These are phyloP conservation scores for Gobionotothen gibberifrons DNA, from an alignment of 2,797 vertebrate genomes.

Conservation along the genomic window DNA sequence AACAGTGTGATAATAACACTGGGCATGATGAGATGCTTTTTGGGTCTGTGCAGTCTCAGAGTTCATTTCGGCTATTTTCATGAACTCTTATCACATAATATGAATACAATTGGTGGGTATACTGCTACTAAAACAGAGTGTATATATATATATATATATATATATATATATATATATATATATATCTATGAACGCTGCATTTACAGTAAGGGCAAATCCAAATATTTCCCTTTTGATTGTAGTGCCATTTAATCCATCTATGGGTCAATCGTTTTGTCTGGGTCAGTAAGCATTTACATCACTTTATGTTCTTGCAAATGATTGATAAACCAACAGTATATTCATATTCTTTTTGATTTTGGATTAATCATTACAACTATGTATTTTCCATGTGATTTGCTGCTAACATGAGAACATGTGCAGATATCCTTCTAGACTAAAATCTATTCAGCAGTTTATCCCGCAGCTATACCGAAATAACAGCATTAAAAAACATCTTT, in stretches of 20 bases:
- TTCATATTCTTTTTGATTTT: conserved; percentile 8
- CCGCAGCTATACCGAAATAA: conserved; percentile 68
- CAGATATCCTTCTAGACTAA: conserved; percentile 29
- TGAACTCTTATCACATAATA: conserved; percentile 67
- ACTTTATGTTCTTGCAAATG: conserved; percentile 5
- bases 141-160: conserved; percentile 40
- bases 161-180: too few species aligned
- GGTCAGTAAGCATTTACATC: conserved; percentile 7
- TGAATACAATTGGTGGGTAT: conserved; percentile 63
- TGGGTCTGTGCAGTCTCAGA: conserved; percentile 45
- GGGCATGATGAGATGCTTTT: conserved; percentile 57
- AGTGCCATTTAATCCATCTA: conserved; percentile 16
- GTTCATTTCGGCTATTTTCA: conserved; percentile 63
- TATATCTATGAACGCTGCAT: conserved; percentile 21
- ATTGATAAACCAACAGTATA: conserved; percentile 8
- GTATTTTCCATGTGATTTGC: conserved; percentile 22
- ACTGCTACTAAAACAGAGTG: conserved; percentile 54
- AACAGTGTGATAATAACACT: conserved; percentile 53
- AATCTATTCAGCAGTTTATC: conserved; percentile 49
- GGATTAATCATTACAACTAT: conserved; percentile 9
- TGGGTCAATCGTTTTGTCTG: conserved; percentile 18
- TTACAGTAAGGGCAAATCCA: conserved; percentile 23
- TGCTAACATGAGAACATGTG: conserved; percentile 38
- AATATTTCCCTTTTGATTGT: conserved; percentile 10
- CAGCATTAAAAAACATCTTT: conserved; percentile 70